Evolutionary conservation across 1,140 invertebrate genomes (phyloP).

Genomic region (Pristionchus pacificus): DNA sequence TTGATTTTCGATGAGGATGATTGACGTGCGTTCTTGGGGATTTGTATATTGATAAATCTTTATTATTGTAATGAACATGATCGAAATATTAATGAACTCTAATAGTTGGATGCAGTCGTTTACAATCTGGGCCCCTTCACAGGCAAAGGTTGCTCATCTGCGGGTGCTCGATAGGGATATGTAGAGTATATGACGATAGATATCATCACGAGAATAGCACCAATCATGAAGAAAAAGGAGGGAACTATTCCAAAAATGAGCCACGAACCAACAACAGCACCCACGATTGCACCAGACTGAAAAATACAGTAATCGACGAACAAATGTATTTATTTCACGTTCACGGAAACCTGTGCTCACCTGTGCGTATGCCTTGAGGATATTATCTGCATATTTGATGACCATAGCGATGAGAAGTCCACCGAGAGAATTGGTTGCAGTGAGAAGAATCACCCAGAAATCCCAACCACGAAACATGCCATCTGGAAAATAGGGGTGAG

Average conservation of each 20-base stretch:
- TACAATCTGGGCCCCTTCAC: no score
- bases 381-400: constrained; percentile 94
- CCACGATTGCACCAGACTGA: constrained; percentile 49
- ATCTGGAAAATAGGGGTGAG: constrained; percentile 38
- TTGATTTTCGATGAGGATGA: no score
- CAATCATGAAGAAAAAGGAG: constrained; percentile 47
- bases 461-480: constrained; percentile 70
- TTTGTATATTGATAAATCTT: no score
- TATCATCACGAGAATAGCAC: constrained; percentile 40
- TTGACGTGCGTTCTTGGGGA: no score
- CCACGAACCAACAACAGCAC: constrained; percentile 55
- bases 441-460: constrained; percentile 74
- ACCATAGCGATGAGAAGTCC: constrained; percentile 87
- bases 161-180: neutral
- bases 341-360: no score
- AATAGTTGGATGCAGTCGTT: no score
- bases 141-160: no score
- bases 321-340: no score
- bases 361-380: constrained; percentile 69
- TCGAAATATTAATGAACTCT: no score
- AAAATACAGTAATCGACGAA: constrained; percentile 4
- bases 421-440: constrained; percentile 78
- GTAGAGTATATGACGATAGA: neutral
- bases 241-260: constrained; percentile 52
- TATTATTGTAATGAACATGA: no score